Base-by-base conservation (phyloP, 2,113 vertebrate genomes). In the Periophthalmus modestus region DNA sequence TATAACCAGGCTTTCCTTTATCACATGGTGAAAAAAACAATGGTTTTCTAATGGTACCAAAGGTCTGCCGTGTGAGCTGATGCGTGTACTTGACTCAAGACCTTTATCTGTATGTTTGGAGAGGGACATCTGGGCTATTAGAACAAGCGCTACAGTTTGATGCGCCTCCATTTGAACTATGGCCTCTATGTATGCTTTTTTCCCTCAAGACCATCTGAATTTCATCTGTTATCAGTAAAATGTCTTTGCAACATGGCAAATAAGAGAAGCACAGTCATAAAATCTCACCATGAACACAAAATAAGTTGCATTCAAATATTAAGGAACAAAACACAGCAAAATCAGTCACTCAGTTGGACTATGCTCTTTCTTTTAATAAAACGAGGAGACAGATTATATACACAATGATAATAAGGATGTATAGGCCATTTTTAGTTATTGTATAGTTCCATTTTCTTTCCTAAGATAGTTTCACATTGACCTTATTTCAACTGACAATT, bases 41-140 rank as follows among this genome's bases (percentile, higher is more conserved):
- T 39, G 34, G 50, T 48, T 66, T 33, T 85, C 72, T 85, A 91
- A 73, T 86, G 87, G 87, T 77, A 77, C 73, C 88, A 87, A 85
- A 88, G 85, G 89, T 93, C 84, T 81, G 71, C 73, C 71, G 72
- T 71, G 77, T 83, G 84, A 83, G 68, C 69, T 71, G 59, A 48
- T 80, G 86, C 80, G 78, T 86, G 69, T 66, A 62, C 79, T 65
- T 48, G 21, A 47, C 13, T n/a, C 68, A 1, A 23, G 75, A 71
- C 63, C 47, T 65, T 71, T 79, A 75, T 77, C 82, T 74, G 78
- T 15, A 47, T 71, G 71, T 82, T 72, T 66, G 75, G 75, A 76
- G 54, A 73, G 46, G 68, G 65, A 36, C 19, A 62, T 70, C 43
- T 80, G 71, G 68, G 46, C 71, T 55, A 65, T 63, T 7, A 23